A percentile compares a stretch with the other conserved stretches of the same genome.
phyloP scores from a whole-genome alignment of 2,113 vertebrate species.

The Thamnophis sirtalis region DNA sequence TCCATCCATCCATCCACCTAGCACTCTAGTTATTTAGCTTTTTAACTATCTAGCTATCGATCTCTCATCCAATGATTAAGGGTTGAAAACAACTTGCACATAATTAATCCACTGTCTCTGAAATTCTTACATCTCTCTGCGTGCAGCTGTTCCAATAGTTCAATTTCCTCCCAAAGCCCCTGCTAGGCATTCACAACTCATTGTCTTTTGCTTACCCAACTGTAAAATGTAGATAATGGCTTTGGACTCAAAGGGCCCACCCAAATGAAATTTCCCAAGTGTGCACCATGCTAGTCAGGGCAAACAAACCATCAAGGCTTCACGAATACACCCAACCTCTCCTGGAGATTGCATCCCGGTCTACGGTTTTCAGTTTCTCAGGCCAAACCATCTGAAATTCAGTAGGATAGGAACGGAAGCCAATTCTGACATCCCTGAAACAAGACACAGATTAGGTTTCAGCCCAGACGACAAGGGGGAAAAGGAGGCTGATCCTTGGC shows the following conservation, averaged over 20 bases:
- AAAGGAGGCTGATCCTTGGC: background rate
- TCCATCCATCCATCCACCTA: background rate
- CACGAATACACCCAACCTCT: background rate
- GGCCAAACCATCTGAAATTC: background rate
- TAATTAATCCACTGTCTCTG: background rate
- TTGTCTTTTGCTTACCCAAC: background rate
- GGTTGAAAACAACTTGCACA: background rate
- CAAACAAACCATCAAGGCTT: background rate
- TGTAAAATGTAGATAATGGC: background rate
- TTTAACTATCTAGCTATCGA: no score
- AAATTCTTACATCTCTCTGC: background rate
- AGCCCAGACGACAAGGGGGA: background rate
- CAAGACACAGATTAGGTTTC: background rate
- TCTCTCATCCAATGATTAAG: background rate
- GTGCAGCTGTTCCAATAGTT: background rate
- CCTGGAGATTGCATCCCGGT: background rate
- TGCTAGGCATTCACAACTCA: background rate
- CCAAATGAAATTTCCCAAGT: background rate
- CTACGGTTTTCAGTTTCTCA: conserved; percentile 1
- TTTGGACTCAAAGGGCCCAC: background rate
- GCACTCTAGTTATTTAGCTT: no score
- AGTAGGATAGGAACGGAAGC: background rate
- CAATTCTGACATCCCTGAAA: conserved; percentile 11
- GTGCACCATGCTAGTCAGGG: background rate
- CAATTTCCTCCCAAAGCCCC: no score